These are phyloP conservation scores for Sycophila sp. DNA, from an alignment of 1,140 invertebrate species.

Conservation along the genomic window DNA sequence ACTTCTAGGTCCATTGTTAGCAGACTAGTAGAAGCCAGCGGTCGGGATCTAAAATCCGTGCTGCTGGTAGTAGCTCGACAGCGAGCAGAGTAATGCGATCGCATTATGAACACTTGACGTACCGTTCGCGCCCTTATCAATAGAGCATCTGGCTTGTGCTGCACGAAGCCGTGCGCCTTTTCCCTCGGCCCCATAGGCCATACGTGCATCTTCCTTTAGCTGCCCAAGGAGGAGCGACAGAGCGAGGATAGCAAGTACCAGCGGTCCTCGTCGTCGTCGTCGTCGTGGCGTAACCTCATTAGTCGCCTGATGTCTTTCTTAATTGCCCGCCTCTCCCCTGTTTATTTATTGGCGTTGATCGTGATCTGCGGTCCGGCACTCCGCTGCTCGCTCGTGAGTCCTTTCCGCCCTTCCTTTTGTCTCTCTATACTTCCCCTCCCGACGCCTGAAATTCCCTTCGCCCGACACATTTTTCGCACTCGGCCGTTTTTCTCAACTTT, in stretches of 20 bases:
- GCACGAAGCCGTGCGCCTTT: neutral
- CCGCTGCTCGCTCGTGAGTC: neutral
- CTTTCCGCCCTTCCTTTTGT: neutral
- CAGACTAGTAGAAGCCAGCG: too few relatives aligned
- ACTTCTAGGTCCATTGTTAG: too few relatives aligned
- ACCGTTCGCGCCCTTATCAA: neutral
- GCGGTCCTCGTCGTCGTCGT: too few relatives aligned
- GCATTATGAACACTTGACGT: slow-evolving; percentile 18
- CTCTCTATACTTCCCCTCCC: too few relatives aligned
- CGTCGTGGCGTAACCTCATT: slow-evolving; percentile 58
- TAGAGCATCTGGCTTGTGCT: neutral
- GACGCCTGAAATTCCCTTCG: too few relatives aligned
- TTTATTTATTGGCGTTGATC: slow-evolving; percentile 58
- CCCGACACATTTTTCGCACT: neutral
- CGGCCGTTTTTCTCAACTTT: neutral
- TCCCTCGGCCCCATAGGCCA: neutral
- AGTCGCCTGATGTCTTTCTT: slow-evolving; percentile 63
- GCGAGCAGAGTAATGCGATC: neutral
- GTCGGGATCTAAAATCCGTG: too few relatives aligned
- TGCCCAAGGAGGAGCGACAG: neutral
- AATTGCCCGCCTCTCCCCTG: slow-evolving; percentile 55
- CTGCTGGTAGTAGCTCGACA: neutral
- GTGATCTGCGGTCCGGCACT: slow-evolving; percentile 46
- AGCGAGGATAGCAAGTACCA: slow-evolving; percentile 33
- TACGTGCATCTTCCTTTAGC: neutral